These are phyloP conservation scores for Nannospalax galili DNA, from an alignment of 2,113 vertebrate species.

Conservation along the genomic window DNA sequence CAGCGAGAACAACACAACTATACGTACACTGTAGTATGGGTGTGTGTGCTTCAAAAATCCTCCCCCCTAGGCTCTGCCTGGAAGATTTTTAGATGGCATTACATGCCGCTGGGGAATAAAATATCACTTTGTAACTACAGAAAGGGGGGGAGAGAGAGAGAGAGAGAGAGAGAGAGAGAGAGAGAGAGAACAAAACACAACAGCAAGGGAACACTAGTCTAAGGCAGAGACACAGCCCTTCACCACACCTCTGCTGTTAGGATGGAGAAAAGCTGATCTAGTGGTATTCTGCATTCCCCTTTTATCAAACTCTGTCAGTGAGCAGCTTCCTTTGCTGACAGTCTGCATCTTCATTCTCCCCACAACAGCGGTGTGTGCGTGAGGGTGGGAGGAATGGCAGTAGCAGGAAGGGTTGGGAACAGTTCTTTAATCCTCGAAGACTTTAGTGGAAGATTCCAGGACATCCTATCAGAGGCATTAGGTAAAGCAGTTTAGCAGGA, in stretches of 20 bases:
- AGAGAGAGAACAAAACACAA: background rate
- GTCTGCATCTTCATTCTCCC: conserved; percentile 75
- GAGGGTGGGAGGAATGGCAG: conserved; percentile 72
- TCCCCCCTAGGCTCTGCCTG: no score
- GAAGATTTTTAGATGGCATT: background rate
- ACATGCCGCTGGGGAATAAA: background rate
- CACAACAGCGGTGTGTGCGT: no score
- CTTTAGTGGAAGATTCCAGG: conserved; percentile 76
- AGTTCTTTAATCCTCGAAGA: conserved; percentile 81
- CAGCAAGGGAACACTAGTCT: background rate
- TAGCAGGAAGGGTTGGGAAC: conserved; percentile 77
- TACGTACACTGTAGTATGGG: background rate
- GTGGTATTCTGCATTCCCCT: conserved; percentile 56
- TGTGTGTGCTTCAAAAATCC: background rate
- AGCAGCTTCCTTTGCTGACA: conserved; percentile 71
- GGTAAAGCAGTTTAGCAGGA: conserved; percentile 72
- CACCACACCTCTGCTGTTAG: background rate
- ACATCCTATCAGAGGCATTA: conserved; percentile 78
- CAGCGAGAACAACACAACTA: background rate
- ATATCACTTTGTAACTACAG: background rate
- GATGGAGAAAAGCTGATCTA: conserved; percentile 69
- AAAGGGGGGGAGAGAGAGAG: background rate
- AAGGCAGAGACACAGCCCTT: background rate
- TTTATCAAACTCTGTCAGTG: conserved; percentile 43
- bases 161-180: background rate